Conservation (phyloP, 2,888 invertebrate genomes). For the Tubiluchus corallicola region DNA sequence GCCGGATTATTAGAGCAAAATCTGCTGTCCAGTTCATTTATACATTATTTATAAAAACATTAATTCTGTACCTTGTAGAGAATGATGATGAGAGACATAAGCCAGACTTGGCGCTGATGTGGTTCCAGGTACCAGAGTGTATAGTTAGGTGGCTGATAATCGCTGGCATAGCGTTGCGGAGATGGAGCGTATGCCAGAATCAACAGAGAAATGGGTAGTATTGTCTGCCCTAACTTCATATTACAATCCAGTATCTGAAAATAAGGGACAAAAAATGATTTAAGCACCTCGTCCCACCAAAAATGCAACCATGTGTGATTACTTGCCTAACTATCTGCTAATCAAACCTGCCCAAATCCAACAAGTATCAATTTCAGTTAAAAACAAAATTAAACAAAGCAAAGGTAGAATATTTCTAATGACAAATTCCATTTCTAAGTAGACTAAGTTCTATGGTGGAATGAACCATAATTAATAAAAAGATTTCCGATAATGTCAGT, state of each 20-base stretch:
- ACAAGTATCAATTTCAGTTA: no score
- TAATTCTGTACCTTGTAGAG: conserved; percentile 64
- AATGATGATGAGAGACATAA: conserved; percentile 74
- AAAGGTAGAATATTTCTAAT: no score
- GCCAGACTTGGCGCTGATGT: conserved; percentile 72
- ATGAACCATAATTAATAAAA: no score
- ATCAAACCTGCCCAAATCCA: no score
- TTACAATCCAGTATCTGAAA: conserved; percentile 67
- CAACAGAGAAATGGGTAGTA: conserved; percentile 62
- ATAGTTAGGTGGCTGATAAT: conserved; percentile 46
- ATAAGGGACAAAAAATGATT: no score
- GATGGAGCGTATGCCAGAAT: conserved; percentile 65
- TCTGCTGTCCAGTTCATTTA: neutral
- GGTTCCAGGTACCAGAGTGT: conserved; percentile 74
- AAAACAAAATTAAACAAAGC: no score
- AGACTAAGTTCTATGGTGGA: no score
- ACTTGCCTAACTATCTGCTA: no score
- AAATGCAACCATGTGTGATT: no score
- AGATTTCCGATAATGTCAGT: no score
- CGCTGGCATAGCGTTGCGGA: conserved; percentile 42
- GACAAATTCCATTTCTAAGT: no score
- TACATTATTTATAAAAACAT: conserved; percentile 8
- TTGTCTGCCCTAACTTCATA: conserved; percentile 70
- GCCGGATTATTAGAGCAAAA: neutral
- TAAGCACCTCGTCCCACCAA: no score